phyloP scores from a whole-genome alignment of 2,888 invertebrate genomes.

The Nemapogon koenigi region DNA sequence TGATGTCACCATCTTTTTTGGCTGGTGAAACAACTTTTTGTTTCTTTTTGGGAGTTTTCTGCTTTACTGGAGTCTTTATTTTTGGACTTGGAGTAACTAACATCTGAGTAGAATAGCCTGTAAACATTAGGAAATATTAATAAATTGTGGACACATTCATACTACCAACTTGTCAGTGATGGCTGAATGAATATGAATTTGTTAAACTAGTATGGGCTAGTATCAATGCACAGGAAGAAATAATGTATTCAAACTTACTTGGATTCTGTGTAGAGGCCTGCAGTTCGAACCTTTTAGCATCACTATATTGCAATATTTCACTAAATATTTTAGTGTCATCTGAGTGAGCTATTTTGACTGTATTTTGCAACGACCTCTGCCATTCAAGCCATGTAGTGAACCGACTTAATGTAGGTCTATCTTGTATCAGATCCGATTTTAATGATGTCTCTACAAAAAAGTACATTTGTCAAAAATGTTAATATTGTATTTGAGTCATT shows the following conservation, averaged over 20 bases:
- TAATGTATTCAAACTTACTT: too few relatives aligned
- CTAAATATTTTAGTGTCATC: constrained; percentile 44
- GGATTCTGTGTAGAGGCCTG: constrained; percentile 41
- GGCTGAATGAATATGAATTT: too few relatives aligned
- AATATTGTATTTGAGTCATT: too few relatives aligned
- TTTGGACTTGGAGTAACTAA: constrained; percentile 22
- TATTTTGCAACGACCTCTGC: constrained; percentile 50
- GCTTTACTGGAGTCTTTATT: constrained; percentile 22
- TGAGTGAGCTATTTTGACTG: constrained; percentile 49
- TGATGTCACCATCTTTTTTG: constrained; percentile 59
- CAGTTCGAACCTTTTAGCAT: constrained; percentile 52
- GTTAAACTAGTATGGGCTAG: too few relatives aligned
- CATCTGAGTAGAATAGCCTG: too few relatives aligned
- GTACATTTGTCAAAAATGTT: too few relatives aligned
- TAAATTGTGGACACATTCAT: too few relatives aligned
- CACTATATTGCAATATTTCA: constrained; percentile 50
- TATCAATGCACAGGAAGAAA: too few relatives aligned
- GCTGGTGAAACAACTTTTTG: constrained; percentile 34
- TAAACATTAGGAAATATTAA: too few relatives aligned
- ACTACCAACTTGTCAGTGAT: too few relatives aligned
- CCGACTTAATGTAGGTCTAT: constrained; percentile 20
- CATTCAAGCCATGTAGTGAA: constrained; percentile 50
- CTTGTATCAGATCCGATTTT: constrained; percentile 11
- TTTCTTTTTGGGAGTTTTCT: constrained; percentile 34
- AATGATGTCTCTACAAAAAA: constrained; percentile 17